phyloP scores from a whole-genome alignment of 2,113 vertebrate species.

The Nothoprocta pentlandii region DNA sequence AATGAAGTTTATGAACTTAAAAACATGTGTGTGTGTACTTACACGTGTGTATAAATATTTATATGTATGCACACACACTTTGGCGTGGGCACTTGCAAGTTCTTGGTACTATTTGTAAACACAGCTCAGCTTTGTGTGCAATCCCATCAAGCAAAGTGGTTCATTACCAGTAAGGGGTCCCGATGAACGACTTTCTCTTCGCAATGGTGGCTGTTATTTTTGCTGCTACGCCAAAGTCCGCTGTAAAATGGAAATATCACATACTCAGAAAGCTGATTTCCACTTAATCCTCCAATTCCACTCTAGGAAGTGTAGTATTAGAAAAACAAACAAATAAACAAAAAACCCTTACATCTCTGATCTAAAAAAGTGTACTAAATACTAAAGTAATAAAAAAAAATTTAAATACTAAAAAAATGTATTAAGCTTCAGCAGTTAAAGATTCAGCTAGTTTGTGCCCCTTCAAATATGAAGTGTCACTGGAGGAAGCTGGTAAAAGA shows the following conservation, averaged over 20 bases:
- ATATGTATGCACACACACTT: background rate
- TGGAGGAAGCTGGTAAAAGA: background rate
- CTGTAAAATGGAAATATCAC: slow-evolving; percentile 74
- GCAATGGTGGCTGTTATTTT: slow-evolving; percentile 99
- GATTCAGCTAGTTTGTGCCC: background rate
- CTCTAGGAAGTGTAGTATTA: background rate
- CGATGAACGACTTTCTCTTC: slow-evolving; percentile 98
- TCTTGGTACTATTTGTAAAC: background rate
- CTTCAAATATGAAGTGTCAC: background rate
- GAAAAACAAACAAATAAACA: background rate
- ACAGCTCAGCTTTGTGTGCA: background rate
- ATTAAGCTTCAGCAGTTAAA: background rate
- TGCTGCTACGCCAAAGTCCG: slow-evolving; percentile 97
- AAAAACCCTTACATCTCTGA: accelerated
- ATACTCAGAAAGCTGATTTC: background rate
- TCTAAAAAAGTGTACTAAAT: background rate
- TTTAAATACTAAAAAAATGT: background rate
- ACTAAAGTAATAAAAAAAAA: no score
- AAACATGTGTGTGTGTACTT: background rate
- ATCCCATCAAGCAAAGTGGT: background rate
- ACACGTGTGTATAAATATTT: background rate
- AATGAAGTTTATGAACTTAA: background rate
- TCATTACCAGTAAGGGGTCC: slow-evolving; percentile 97
- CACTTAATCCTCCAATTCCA: background rate
- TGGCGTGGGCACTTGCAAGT: background rate